Base-by-base conservation (phyloP, 2,113 vertebrate genomes). In the Azemiops feae region DNA sequence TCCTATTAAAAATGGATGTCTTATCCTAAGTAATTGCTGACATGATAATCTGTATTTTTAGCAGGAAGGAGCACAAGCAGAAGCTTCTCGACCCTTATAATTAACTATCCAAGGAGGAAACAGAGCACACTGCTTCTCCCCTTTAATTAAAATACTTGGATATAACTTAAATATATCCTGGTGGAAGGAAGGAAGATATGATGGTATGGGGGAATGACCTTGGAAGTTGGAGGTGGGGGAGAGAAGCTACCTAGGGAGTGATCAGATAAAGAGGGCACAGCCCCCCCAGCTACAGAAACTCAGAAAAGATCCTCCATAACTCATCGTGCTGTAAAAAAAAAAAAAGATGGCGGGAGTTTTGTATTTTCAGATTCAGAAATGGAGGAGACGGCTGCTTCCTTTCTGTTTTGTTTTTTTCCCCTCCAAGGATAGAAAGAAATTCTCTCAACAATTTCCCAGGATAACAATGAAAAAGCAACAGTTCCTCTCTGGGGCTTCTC, bases 71-170 rank as follows among this genome's bases (percentile, higher is more conserved):
- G 53, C 7, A 74, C 6, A 52, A 30, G 2, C 50, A 64, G 69
- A 85, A 93, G 43, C 90, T 14, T 91, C 47, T 52, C 43, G 7
- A 64, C 87, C 85, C 86, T 85, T 89, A 50, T 50, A 89, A 45
- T 55, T 88, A 69, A 94, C 92, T 81, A 95, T 92, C 57, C 50
- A 81, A 85, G 90, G 53, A 92, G 10, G 30, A 95, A 85, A 6
- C 5, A 5, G 85, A 95, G 92, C 52, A 43, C 14, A 30, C 1
- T 50, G 85, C 92, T 64, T 43, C 52, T 22, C 53, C 55, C 88
- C 69, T 69, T 88, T 39, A 89, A 45, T 55, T 88, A 55, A 94
- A 91, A 94, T 64, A 53, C 43, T 85, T 25, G 12, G 7, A 69
- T 93, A 95, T 92, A 47, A n/a, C 12, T 34, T 74, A 8, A 89